phyloP scores from a whole-genome alignment of 2,888 invertebrate genomes.

The Tinea semifulvella region DNA sequence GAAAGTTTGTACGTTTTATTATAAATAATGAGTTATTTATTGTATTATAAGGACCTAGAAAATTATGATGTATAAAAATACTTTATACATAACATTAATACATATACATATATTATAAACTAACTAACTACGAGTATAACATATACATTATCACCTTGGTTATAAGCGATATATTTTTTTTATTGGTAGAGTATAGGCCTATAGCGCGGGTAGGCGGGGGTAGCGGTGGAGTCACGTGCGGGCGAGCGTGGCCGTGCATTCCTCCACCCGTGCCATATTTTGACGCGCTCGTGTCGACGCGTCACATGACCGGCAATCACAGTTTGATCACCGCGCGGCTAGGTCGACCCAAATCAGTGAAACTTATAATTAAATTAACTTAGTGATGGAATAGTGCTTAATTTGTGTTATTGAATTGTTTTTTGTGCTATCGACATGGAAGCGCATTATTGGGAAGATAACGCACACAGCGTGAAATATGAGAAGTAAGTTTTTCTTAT shows the following conservation, averaged over 20 bases:
- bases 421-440: constrained; percentile 38
- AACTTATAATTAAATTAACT: too few relatives aligned
- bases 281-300: constrained; percentile 34
- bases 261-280: constrained; percentile 34
- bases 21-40: too few relatives aligned
- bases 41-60: too few relatives aligned
- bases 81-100: too few relatives aligned
- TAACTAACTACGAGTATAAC: too few relatives aligned
- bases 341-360: background rate
- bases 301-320: constrained; percentile 49
- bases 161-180: too few relatives aligned
- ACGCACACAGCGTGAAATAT: constrained; percentile 50
- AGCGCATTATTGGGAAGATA: constrained; percentile 57
- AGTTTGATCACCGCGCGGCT: constrained; percentile 16
- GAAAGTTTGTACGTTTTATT: too few relatives aligned
- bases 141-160: too few relatives aligned
- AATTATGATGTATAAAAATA: too few relatives aligned
- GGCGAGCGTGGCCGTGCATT: constrained; percentile 33
- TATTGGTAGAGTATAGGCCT: constrained; percentile 22
- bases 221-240: constrained; percentile 37
- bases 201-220: constrained; percentile 16
- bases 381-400: background rate
- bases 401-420: background rate
- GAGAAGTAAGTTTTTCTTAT: constrained; percentile 52
- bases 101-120: too few relatives aligned